A percentile compares a stretch with the other conserved stretches of the same genome.
Conservation (phyloP, 2,888 invertebrate genomes). For the Philhelius pedissequus region DNA sequence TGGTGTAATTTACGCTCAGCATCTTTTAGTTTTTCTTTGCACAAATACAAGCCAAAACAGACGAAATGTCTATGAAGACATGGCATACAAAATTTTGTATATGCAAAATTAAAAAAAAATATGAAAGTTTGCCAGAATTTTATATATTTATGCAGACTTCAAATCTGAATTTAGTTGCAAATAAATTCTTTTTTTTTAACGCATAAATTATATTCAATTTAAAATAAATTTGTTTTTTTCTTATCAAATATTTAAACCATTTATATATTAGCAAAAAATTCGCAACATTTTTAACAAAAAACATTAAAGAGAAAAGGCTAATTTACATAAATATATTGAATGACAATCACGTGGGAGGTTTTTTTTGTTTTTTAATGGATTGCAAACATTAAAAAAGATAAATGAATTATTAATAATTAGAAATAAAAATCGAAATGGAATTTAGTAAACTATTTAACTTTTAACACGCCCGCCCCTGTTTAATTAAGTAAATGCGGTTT, state of each 20-base stretch:
- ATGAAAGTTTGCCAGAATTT: background rate
- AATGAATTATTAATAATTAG: background rate
- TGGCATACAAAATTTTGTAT: background rate
- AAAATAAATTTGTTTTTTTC: background rate
- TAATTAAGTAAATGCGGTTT: background rate
- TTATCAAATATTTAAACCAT: background rate
- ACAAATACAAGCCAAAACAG: too few species aligned
- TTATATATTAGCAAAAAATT: conserved; percentile 3
- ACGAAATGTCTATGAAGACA: background rate
- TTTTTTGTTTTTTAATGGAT: background rate
- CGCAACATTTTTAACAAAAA: background rate
- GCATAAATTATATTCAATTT: background rate
- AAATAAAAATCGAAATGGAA: background rate
- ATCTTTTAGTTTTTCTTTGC: too few species aligned
- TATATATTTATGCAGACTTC: background rate
- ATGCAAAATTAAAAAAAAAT: background rate
- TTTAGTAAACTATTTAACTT: background rate
- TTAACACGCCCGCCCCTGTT: background rate
- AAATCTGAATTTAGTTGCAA: background rate
- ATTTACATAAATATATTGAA: background rate
- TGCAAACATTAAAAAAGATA: background rate
- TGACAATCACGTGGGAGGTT: background rate
- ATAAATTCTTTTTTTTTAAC: background rate
- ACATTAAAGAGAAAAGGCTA: background rate
- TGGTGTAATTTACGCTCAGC: background rate